Evolutionary conservation across 2,888 invertebrate species (phyloP).

Genomic region (Bembecia ichneumoniformis): DNA sequence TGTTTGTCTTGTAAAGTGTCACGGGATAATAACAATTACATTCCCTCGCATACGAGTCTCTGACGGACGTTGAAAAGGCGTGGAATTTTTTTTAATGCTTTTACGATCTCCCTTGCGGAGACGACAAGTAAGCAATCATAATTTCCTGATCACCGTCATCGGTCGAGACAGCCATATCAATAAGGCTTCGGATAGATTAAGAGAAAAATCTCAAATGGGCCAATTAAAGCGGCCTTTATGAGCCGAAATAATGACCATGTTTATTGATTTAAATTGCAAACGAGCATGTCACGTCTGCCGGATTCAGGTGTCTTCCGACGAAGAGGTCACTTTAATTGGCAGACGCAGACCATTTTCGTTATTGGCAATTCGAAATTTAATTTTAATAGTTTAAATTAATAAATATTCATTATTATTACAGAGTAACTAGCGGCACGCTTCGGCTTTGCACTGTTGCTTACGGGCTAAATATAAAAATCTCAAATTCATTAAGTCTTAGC

Average conservation of each 20-base stretch:
- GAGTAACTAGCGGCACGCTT: too few species aligned
- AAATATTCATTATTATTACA: too few species aligned
- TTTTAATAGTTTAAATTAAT: too few species aligned
- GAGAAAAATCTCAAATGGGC: slow-evolving; percentile 20
- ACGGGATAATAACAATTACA: slow-evolving; percentile 28
- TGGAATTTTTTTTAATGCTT: background rate
- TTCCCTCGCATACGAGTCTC: slow-evolving; percentile 19
- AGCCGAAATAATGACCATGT: slow-evolving; percentile 36
- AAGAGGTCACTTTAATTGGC: slow-evolving; percentile 33
- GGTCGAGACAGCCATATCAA: background rate
- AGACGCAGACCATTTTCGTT: slow-evolving; percentile 21
- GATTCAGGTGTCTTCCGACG: slow-evolving; percentile 17
- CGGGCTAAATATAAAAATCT: too few species aligned
- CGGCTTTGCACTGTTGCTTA: too few species aligned
- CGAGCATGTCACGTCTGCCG: slow-evolving; percentile 29
- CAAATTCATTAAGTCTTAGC: too few species aligned
- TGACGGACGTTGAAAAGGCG: background rate
- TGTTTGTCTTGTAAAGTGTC: slow-evolving; percentile 36
- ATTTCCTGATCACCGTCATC: background rate
- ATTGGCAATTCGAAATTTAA: background rate
- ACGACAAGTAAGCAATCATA: background rate
- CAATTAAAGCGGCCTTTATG: slow-evolving; percentile 39
- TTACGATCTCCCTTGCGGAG: background rate
- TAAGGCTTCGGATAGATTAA: slow-evolving; percentile 1
- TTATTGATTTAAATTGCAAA: slow-evolving; percentile 54